phyloP scores from a whole-genome alignment of 2,113 vertebrate species.

The Uria aalge region DNA sequence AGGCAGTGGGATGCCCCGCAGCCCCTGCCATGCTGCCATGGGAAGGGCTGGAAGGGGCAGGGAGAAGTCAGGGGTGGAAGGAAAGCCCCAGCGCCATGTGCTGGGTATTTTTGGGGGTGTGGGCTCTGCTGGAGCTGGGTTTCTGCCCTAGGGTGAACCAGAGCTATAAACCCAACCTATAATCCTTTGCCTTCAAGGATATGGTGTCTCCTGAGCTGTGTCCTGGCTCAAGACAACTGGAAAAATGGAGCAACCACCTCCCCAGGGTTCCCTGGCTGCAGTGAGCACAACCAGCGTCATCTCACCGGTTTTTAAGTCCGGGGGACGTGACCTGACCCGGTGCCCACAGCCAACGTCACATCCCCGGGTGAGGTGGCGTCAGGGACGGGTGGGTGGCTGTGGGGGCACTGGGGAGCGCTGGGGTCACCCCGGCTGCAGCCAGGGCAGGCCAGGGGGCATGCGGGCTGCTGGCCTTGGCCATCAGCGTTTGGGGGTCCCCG shows the following conservation, averaged over 20 bases:
- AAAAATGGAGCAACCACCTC: neutral
- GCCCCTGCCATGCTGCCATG: accelerated
- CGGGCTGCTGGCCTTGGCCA: neutral
- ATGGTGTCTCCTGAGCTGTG: neutral
- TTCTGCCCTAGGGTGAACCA: neutral
- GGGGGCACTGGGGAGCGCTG: neutral
- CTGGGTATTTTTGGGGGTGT: accelerated
- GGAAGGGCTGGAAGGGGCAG: neutral
- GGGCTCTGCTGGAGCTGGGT: neutral
- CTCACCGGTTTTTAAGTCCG: neutral
- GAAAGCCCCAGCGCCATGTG: accelerated
- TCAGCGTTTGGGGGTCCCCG: accelerated
- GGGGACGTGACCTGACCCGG: neutral
- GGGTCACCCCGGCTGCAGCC: accelerated
- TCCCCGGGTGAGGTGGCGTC: neutral
- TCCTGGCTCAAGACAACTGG: neutral
- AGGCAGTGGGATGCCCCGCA: neutral
- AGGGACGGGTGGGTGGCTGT: neutral
- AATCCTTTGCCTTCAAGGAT: neutral
- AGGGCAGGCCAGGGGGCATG: neutral
- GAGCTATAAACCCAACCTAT: neutral
- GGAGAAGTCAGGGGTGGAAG: neutral
- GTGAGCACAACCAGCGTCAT: neutral
- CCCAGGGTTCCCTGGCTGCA: neutral
- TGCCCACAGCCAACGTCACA: accelerated